phyloP scores from a whole-genome alignment of 1,140 invertebrate genomes.

The Drosophila persimilis region DNA sequence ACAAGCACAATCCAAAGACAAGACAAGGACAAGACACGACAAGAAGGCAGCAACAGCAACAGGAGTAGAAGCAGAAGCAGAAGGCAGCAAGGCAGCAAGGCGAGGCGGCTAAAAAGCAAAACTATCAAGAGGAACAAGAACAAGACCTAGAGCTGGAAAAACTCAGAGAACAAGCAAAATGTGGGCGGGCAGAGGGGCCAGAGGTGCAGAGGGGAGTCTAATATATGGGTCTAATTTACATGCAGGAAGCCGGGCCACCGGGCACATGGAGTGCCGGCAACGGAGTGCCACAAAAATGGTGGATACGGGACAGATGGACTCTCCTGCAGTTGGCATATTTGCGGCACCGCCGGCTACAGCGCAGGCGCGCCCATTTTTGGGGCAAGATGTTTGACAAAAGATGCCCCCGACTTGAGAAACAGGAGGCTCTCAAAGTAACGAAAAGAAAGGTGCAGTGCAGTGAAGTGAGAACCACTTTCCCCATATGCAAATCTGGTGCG shows the following conservation, averaged over 20 bases:
- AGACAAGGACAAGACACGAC: conserved; percentile 44
- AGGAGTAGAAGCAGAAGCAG: no score
- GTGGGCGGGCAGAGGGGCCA: neutral
- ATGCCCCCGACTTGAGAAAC: conserved; percentile 26
- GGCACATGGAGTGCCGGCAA: conserved; percentile 13
- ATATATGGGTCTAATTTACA: conserved; percentile 75
- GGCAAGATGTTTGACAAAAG: conserved; percentile 10
- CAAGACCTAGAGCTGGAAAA: conserved; percentile 1
- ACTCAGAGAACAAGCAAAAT: conserved; percentile 20
- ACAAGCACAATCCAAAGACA: conserved; percentile 57
- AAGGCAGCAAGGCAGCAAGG: neutral
- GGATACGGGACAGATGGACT: conserved; percentile 29
- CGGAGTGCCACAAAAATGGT: neutral
- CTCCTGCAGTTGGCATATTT: conserved; percentile 54
- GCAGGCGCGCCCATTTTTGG: conserved; percentile 46
- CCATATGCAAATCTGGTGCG: conserved; percentile 54
- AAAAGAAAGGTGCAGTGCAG: no score
- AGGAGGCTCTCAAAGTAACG: neutral
- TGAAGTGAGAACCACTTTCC: conserved; percentile 3
- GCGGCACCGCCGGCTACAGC: conserved; percentile 37
- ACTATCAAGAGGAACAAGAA: neutral
- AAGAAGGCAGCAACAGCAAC: neutral
- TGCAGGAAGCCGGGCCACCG: conserved; percentile 39
- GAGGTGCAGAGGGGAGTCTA: conserved; percentile 22
- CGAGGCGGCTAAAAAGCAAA: no score